Evolutionary conservation across 2,113 vertebrate genomes (phyloP).

Genomic region (Australoheros scitulus): DNA sequence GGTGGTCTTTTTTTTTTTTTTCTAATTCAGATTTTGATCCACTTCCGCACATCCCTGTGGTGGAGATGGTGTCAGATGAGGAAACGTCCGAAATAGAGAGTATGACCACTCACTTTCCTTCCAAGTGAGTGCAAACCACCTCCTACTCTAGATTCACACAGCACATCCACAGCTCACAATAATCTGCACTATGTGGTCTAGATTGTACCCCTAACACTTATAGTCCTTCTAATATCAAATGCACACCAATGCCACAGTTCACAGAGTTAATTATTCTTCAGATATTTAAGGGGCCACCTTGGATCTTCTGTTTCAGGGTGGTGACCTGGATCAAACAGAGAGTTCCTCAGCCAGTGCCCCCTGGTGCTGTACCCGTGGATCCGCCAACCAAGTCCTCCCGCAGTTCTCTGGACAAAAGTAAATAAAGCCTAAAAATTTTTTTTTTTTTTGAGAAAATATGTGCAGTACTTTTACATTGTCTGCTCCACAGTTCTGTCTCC

Average conservation of each 20-base stretch:
- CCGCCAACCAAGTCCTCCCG: constrained; percentile 35
- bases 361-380: constrained; percentile 50
- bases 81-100: constrained; percentile 46
- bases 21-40: constrained; percentile 71
- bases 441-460: not conserved
- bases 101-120: constrained; percentile 32
- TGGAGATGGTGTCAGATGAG: constrained; percentile 77
- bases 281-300: not conserved
- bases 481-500: constrained; percentile 72
- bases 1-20: not conserved
- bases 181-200: not conserved
- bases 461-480: not conserved
- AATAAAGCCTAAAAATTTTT: not conserved
- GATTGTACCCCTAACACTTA: not conserved
- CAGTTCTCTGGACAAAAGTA: constrained; percentile 78
- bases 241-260: not conserved
- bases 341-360: constrained; percentile 73
- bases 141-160: not conserved
- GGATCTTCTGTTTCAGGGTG: constrained; percentile 58
- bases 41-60: constrained; percentile 79
- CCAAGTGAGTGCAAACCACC: constrained; percentile 63
- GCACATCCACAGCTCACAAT: accelerated
- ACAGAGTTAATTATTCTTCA: accelerated
- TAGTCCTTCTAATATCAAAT: not conserved
- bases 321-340: constrained; percentile 80